These are phyloP conservation scores for Styela clava DNA, from an alignment of 23 tunicate species.

Conservation along the genomic window DNA sequence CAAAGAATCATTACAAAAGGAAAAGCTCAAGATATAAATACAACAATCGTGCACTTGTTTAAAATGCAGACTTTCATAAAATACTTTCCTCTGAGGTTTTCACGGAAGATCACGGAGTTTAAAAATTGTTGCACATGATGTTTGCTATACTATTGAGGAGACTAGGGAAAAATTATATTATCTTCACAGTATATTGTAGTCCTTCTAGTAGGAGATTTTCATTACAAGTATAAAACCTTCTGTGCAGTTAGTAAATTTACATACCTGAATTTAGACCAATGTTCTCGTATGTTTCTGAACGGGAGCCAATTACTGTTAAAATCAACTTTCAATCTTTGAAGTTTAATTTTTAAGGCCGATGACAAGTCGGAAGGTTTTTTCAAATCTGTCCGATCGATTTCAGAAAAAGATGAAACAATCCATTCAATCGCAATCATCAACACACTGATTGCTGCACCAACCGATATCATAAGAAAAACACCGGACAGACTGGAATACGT, in stretches of 20 bases:
- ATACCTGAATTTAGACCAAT: neutral
- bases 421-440: slow-evolving; percentile 53
- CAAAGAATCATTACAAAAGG: no score
- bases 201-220: no score
- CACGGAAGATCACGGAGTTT: no score
- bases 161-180: no score
- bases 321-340: slow-evolving; percentile 30
- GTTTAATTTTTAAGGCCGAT: slow-evolving; percentile 28
- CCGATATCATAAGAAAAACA: slow-evolving; percentile 49
- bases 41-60: no score
- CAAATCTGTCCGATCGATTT: slow-evolving; percentile 48
- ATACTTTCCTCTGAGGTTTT: no score
- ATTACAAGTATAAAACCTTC: no score
- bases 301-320: slow-evolving; percentile 48
- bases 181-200: no score
- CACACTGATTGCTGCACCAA: slow-evolving; percentile 46
- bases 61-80: no score
- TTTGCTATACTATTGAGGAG: no score
- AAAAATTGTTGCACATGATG: no score
- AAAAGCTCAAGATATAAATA: no score
- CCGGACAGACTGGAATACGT: slow-evolving; percentile 49
- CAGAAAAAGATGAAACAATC: slow-evolving; percentile 45
- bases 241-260: neutral
- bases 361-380: slow-evolving; percentile 27
- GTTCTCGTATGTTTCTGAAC: neutral